phyloP scores from a whole-genome alignment of 92 coral and sea anemone genomes.

The Meandrina meandrites region DNA sequence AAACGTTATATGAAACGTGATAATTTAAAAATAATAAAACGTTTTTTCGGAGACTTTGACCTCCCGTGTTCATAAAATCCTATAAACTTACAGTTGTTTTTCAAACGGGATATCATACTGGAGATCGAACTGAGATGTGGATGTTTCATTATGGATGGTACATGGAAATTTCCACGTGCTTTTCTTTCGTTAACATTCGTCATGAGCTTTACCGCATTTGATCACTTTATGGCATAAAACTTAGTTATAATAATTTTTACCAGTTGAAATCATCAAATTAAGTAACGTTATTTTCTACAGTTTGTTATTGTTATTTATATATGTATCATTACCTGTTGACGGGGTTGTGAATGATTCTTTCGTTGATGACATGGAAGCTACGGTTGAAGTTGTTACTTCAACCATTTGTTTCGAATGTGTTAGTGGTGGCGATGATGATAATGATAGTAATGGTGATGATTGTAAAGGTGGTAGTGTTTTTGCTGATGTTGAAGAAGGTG shows the following conservation, averaged over 20 bases:
- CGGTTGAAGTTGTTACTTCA: background rate
- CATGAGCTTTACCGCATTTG: too few species aligned
- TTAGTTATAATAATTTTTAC: too few species aligned
- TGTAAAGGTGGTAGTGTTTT: background rate
- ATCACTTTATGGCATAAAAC: too few species aligned
- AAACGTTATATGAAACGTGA: background rate
- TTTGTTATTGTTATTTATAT: background rate
- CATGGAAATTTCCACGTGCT: too few species aligned
- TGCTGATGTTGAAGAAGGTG: background rate
- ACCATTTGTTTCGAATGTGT: background rate
- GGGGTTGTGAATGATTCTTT: background rate
- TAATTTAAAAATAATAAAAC: too few species aligned
- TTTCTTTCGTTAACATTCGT: too few species aligned
- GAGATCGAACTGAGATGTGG: background rate
- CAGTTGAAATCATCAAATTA: too few species aligned
- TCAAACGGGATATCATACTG: background rate
- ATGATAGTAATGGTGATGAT: background rate
- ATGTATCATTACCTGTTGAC: background rate
- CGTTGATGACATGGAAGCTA: background rate
- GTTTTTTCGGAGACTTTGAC: too few species aligned
- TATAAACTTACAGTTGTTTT: too few species aligned
- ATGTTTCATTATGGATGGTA: too few species aligned
- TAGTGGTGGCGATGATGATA: background rate
- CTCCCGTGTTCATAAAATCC: too few species aligned
- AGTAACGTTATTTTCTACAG: background rate